These are phyloP conservation scores for Netelia fuscicornis DNA, from an alignment of 2,888 invertebrate species.

Conservation along the genomic window DNA sequence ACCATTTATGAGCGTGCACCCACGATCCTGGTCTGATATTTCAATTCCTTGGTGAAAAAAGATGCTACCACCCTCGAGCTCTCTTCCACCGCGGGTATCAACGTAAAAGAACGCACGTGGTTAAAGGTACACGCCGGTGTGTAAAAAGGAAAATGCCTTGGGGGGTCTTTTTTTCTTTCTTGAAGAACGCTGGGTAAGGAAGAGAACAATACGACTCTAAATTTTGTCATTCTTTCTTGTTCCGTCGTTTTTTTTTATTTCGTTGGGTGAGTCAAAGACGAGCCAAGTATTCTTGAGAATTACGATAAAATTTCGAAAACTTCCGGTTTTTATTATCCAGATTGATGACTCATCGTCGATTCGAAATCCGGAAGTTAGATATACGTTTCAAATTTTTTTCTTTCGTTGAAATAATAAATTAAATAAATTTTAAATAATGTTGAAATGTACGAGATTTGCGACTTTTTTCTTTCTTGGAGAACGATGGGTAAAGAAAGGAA, in stretches of 20 bases:
- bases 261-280: background rate
- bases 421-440: no score
- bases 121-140: background rate
- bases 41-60: conserved; percentile 45
- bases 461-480: conserved; percentile 33
- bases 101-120: background rate
- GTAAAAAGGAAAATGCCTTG: background rate
- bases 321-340: no score
- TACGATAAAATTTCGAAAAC: no score
- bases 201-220: conserved; percentile 62
- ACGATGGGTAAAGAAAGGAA: conserved; percentile 43
- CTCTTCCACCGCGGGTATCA: background rate
- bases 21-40: conserved; percentile 54
- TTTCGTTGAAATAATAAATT: no score
- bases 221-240: conserved; percentile 45
- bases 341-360: no score
- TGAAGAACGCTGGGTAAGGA: conserved; percentile 36
- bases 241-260: conserved; percentile 7
- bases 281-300: background rate
- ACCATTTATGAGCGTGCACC: conserved; percentile 47
- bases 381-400: no score
- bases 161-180: conserved; percentile 36
- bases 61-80: conserved; percentile 27
- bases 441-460: background rate
- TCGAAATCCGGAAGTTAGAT: no score